Evolutionary conservation across 2,113 vertebrate species (phyloP), one percentile per base, ranked within the genome.

Genomic region (Cettia cetti): DNA sequence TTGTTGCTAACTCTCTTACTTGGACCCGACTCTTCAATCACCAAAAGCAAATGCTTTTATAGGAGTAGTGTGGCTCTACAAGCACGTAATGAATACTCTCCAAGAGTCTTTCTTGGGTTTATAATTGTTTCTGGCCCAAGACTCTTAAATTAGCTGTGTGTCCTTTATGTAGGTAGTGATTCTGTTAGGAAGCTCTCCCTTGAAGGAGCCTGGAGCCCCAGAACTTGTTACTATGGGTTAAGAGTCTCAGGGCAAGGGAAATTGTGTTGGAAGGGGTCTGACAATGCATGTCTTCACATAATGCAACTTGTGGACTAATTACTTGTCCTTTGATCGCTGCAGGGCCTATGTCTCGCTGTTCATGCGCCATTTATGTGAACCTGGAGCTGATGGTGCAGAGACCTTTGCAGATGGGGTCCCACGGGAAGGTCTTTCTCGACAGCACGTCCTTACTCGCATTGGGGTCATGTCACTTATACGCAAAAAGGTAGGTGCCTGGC

Each of bases 391-490:
- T 50, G 99, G 99, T 44, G 99, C 99, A 2, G 99, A 99, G 96
- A 99, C 99, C 4, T 99, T 99, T 90, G 99, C 99, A 26, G 99
- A 99, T 44, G 99, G 99, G 2, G 99, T 99, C 56, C 99, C 99
- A 9, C 98, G 99, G 35, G 99, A 99, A 96, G 99, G 99, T 74
- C 97, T 99, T 54, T 99, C 99, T 45, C 98, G 99, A 47, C 99
- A 99, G 92, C 99, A 99, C 2, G 99, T 99, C 70, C 98, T 99
- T 33, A 99, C 99, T 22, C 99, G 99, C 88, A 99, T 99, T 20
- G 99, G 99, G 39, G 99, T 99, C 78, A 99, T 99, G 99, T 99
- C 99, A 9, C 98, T 99, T 12, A 99, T 99, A 86, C 99, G 99
- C 37, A 99, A 99, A 96, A 99, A 99, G 98, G 99, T 99, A 24